Base-by-base conservation (phyloP, 1,140 invertebrate genomes). In the Zaprionus vittiger region DNA sequence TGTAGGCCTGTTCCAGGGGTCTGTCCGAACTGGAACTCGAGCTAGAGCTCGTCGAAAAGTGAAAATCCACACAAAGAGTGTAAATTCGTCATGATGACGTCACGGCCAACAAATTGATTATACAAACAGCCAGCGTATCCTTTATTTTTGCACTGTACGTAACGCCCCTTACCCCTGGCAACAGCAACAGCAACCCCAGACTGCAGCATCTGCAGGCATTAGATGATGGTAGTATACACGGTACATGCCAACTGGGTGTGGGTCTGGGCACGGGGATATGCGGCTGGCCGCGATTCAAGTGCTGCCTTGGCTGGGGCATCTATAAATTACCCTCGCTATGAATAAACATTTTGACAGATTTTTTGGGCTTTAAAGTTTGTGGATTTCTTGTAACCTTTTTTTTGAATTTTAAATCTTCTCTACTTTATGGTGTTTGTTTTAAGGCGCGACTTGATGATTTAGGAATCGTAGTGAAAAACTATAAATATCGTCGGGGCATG, bases 51-150 rank as follows among this genome's bases (percentile, higher is more conserved):
- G 67, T 54, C 61, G 73, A 72, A 72, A 62, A 66, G 74, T 77
- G 56, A 67, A 73, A 77, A 77, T 77, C 38, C 38, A 41, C 74
- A 73, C 69, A 80, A 38, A 70, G 57, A 77, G 26, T 76, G 62
- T 71, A 47, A 76, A 83, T 83, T 83, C 79, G 81, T 73, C 81
- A 83, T 67, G 81, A 83, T 83, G 81, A 83, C 81, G 79, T 83
- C 81, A 83, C 72, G 81, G 74, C 74, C 64, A 24, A 54, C 67
- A 68, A 83, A 83, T 81, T 77, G 74, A 83, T 83, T 83, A 80
- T 61, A 62, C 56, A 78, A 59, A 68, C 73, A 69, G 79, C 77
- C 77, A 79, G 79, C 79, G 79, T 81, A 76, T 79, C 79, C 77
- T 77, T 73, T 77, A 64, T 73, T 78, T 77, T 78, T 55, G 77